Evolutionary conservation across 2,797 vertebrate genomes (phyloP).

Genomic region (Alcedo quadribrachys): DNA sequence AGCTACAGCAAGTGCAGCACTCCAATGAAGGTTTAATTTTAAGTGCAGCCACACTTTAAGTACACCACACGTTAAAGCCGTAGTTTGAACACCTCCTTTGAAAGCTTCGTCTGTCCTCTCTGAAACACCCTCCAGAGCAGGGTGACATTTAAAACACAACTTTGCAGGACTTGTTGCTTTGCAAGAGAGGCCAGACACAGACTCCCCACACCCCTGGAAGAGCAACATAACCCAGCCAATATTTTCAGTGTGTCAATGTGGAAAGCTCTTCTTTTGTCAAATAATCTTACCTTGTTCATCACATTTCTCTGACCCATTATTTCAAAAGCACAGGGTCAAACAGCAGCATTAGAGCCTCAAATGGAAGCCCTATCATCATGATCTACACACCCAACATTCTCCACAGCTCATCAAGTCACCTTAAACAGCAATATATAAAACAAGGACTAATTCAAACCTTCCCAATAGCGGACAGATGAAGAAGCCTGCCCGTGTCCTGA

Average conservation of each 20-base stretch:
- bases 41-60: not conserved
- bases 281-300: slow-evolving; percentile 37
- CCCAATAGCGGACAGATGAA: not conserved
- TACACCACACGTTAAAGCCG: not conserved
- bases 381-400: not conserved
- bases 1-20: not conserved
- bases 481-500: not conserved
- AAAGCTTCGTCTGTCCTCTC: not conserved
- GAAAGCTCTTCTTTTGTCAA: slow-evolving; percentile 5
- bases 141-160: not conserved
- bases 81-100: not conserved
- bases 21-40: not conserved
- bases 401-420: slow-evolving; percentile 28
- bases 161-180: slow-evolving; percentile 31
- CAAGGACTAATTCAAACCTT: not conserved
- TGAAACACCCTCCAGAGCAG: not conserved
- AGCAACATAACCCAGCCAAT: fast-evolving
- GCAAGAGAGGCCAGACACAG: not conserved
- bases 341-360: not conserved
- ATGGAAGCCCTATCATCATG: not conserved
- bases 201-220: fast-evolving
- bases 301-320: not conserved
- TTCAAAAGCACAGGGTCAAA: slow-evolving; percentile 16
- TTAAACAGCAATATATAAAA: slow-evolving; percentile 19
- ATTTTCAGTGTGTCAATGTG: not conserved